Percentiles rank a stretch among this genome's conserved stretches.
These are phyloP conservation scores for Pseudolaguvia tuberculata DNA, from an alignment of 2,113 vertebrate genomes.

Conservation along the genomic window DNA sequence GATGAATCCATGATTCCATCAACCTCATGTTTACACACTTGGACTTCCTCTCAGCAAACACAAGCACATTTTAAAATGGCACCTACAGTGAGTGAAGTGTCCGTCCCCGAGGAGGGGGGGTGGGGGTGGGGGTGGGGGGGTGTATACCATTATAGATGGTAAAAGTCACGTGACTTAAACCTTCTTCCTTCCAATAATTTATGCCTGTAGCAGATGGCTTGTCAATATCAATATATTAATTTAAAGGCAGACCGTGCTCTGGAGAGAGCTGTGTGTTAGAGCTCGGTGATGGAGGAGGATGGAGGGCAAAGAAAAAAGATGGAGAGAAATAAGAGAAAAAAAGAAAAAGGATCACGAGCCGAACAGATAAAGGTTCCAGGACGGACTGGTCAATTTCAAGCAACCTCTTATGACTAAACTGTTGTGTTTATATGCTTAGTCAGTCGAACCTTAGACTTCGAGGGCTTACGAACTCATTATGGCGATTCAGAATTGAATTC, in stretches of 20 bases:
- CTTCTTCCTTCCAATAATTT: slow-evolving; percentile 59
- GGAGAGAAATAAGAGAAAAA: slow-evolving; percentile 1
- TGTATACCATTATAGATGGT: slow-evolving; percentile 43
- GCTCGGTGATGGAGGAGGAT: slow-evolving; percentile 49
- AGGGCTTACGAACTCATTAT: slow-evolving; percentile 14
- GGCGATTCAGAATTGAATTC: slow-evolving; percentile 22
- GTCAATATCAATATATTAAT: slow-evolving; percentile 76
- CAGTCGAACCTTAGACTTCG: slow-evolving; percentile 1
- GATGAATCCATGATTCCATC: neutral
- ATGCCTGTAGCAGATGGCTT: slow-evolving; percentile 65
- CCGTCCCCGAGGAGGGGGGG: slow-evolving; percentile 38
- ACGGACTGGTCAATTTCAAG: neutral
- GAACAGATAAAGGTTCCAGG: neutral
- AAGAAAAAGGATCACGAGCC: neutral
- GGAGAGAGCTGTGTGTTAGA: slow-evolving; percentile 36
- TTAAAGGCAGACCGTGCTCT: slow-evolving; percentile 56
- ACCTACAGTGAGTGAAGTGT: slow-evolving; percentile 30
- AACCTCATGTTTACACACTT: neutral
- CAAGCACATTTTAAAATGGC: slow-evolving; percentile 41
- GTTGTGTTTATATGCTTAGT: slow-evolving; percentile 19
- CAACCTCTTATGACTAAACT: slow-evolving; percentile 19
- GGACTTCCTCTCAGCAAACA: slow-evolving; percentile 6
- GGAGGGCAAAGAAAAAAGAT: slow-evolving; percentile 62
- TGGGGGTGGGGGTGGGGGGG: slow-evolving; percentile 35
- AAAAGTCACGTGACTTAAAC: slow-evolving; percentile 47